Conservation (phyloP, 2,797 vertebrate genomes). For the Semaprochilodus insignis region DNA sequence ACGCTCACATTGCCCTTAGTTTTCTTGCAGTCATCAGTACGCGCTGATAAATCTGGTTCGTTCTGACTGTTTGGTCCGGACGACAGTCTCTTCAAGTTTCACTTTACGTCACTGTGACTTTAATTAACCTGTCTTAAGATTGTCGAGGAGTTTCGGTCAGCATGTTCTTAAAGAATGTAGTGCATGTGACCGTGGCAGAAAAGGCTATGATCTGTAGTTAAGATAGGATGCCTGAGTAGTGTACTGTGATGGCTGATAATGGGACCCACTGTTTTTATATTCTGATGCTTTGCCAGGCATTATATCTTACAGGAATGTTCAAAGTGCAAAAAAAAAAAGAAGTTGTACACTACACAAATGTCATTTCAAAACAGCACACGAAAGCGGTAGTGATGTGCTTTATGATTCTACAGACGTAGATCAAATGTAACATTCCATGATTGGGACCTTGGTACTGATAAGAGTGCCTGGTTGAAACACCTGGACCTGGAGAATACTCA, state of each 20-base stretch:
- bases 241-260: background rate
- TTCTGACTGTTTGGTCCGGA: conserved; percentile 39
- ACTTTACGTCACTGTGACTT: conserved; percentile 30
- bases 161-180: conserved; percentile 12
- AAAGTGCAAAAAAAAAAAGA: background rate
- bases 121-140: conserved; percentile 32
- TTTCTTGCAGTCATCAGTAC: conserved; percentile 14
- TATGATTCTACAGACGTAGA: background rate
- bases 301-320: conserved; percentile 14
- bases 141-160: background rate
- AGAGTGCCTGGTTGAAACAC: background rate
- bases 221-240: background rate
- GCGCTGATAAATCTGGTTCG: conserved; percentile 27
- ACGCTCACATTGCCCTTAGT: background rate
- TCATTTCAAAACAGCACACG: background rate
- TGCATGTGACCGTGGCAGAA: background rate
- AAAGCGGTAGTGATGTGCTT: background rate
- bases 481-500: conserved; percentile 18
- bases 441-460: background rate
- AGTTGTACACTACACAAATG: conserved; percentile 7
- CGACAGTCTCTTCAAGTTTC: conserved; percentile 12
- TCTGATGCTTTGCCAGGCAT: conserved; percentile 6
- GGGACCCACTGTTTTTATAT: background rate
- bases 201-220: conserved; percentile 33
- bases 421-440: conserved; percentile 29